Base-by-base conservation (phyloP, 2,797 vertebrate species). In the Chaenodraco wilsoni region DNA sequence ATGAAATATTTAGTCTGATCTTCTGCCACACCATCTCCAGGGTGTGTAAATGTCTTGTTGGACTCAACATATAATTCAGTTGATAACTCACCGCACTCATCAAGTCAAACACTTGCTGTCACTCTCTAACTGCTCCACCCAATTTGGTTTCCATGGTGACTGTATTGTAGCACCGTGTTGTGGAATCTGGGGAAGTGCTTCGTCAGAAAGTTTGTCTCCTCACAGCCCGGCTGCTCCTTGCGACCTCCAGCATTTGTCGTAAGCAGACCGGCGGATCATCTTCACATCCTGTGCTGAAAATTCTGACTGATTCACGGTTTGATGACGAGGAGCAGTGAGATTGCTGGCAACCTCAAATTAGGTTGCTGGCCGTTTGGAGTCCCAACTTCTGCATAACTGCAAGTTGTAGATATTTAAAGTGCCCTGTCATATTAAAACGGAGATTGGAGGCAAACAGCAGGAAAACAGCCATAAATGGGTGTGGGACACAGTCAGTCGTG, bases 231-330 rank as follows among this genome's bases (percentile, higher is more conserved):
- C 65, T 16, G 16, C 66, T 76, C 70, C 19, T 49, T 9, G 63
- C 6, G 45, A 85, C 79, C 79, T 87, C 74, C 54, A 17, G 63
- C 75, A 73, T 72, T 73, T 77, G 72, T 86, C 69, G 19, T 70
- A 82, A 78, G 84, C 69, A 66, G 64, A 80, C 65, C 63, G 69
- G 65, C 76, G 78, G 78, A 86, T 65, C 60, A 55, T 84, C 71
- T 87, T 91, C 88, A 84, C 91, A 88, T 89, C 89, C 88, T 90
- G 88, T 78, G 76, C 80, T 77, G 73, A 92, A 79, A 87, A 78
- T 68, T 69, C 62, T 3, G 74, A 61, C 74, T 89, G 85, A 88
- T 79, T 88, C 90, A 88, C 8, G 75, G 81, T 45, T 14, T 46
- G 76, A 76, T 77, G 87, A 78, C 17, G 15, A 48, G 69, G 14